Evolutionary conservation across 2,888 invertebrate genomes (phyloP).

Genomic region (Octonoba sinensis): DNA sequence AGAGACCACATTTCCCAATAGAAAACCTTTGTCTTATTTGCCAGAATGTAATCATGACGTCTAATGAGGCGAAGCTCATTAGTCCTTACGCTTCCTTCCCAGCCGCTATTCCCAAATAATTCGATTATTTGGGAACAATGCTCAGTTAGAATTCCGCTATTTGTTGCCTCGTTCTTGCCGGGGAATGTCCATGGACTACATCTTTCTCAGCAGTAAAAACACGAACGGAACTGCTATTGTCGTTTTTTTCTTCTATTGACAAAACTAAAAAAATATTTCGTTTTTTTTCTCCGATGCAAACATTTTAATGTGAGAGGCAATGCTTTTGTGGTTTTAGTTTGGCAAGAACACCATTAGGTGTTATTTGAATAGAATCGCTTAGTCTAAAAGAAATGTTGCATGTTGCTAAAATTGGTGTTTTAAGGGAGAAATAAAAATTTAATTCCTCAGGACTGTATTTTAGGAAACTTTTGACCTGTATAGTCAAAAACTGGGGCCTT

Average conservation of each 20-base stretch:
- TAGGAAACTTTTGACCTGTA: too few species aligned
- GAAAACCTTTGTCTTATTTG: slow-evolving; percentile 25
- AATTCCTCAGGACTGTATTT: too few species aligned
- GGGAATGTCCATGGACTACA: slow-evolving; percentile 11
- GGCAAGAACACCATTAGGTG: too few species aligned
- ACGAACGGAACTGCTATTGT: slow-evolving; percentile 1
- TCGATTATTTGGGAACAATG: slow-evolving; percentile 21
- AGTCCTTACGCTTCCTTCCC: background rate
- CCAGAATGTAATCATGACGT: slow-evolving; percentile 40
- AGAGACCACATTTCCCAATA: slow-evolving; percentile 29
- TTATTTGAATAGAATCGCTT: too few species aligned
- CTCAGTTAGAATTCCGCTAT: slow-evolving; percentile 29
- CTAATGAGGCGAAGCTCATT: slow-evolving; percentile 41
- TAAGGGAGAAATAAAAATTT: too few species aligned
- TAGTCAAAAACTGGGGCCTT: too few species aligned
- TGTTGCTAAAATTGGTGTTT: too few species aligned
- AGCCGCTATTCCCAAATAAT: too few species aligned
- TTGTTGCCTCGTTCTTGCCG: slow-evolving; percentile 15
- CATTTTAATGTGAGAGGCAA: background rate
- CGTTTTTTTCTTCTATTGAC: background rate
- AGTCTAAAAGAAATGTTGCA: too few species aligned
- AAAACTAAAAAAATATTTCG: background rate
- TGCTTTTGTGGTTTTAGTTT: background rate
- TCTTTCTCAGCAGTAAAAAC: background rate
- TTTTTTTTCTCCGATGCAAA: background rate